Conservation (phyloP, 1,140 invertebrate species). For the Littorina saxatilis region DNA sequence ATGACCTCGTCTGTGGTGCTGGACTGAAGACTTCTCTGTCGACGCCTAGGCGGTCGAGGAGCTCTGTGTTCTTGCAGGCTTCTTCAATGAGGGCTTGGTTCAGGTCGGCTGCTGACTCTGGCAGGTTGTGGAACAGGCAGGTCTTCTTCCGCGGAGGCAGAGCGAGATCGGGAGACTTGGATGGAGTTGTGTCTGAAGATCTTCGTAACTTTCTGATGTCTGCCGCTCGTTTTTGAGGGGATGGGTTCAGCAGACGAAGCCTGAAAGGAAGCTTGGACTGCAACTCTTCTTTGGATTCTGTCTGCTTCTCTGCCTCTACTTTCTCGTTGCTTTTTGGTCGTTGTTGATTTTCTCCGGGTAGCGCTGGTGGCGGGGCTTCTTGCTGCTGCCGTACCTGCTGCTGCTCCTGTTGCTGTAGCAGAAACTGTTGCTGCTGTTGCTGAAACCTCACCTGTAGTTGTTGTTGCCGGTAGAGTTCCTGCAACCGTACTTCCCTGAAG, state of each 20-base stretch:
- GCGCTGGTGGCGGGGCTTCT: not conserved
- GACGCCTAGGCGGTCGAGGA: conserved; percentile 18
- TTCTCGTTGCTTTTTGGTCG: not conserved
- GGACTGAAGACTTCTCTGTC: conserved; percentile 2
- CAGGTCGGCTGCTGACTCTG: not conserved
- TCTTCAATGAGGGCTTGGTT: not conserved
- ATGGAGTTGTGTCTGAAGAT: not conserved
- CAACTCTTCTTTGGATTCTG: not conserved
- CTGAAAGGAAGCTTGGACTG: not conserved
- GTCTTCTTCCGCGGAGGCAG: not conserved
- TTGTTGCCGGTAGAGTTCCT: not conserved
- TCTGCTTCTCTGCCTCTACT: not conserved
- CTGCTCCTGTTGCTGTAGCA: not conserved
- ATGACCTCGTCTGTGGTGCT: not conserved
- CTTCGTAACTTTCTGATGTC: too few species aligned
- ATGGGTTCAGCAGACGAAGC: not conserved
- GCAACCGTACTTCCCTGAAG: too few species aligned
- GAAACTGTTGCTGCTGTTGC: not conserved
- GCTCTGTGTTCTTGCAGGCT: conserved; percentile 10
- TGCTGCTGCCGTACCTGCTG: not conserved
- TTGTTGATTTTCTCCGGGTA: not conserved
- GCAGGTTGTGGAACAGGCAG: not conserved
- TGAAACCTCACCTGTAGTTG: not conserved
- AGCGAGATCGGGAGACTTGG: not conserved
- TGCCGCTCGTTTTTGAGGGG: not conserved